These are phyloP conservation scores for Papilio helenus DNA, from an alignment of 1,140 invertebrate species.

Conservation along the genomic window DNA sequence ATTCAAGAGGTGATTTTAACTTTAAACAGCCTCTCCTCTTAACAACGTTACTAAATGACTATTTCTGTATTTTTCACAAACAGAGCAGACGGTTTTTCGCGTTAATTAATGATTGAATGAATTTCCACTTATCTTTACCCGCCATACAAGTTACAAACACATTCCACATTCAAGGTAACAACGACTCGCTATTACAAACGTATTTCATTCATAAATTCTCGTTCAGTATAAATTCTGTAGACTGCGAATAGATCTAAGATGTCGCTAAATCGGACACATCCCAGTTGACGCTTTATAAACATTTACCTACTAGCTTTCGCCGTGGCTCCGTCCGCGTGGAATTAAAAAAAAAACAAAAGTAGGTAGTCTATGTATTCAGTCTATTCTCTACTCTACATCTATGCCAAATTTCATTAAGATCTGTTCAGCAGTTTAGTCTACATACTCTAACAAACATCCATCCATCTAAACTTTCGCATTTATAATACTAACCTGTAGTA, in stretches of 20 bases:
- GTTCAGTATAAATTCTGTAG: background rate
- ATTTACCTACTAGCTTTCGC: background rate
- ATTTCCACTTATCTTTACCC: background rate
- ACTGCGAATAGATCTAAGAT: background rate
- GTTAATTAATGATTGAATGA: background rate
- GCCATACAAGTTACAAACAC: background rate
- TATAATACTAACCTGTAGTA: too few relatives aligned
- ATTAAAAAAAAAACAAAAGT: too few relatives aligned
- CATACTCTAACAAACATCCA: too few relatives aligned
- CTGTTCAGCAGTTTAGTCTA: too few relatives aligned
- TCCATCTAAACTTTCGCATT: too few relatives aligned
- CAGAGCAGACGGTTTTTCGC: background rate
- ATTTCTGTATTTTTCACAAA: background rate
- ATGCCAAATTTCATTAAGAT: too few relatives aligned
- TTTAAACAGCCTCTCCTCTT: background rate
- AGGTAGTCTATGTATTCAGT: too few relatives aligned
- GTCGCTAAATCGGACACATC: background rate
- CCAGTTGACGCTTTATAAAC: background rate
- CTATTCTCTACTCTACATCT: too few relatives aligned
- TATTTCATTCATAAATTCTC: background rate
- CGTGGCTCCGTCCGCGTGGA: too few relatives aligned
- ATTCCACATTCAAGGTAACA: background rate
- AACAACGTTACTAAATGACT: constrained; percentile 12
- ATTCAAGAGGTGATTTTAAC: background rate
- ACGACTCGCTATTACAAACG: background rate